Percentiles rank a stretch among this genome's conserved stretches.
These are phyloP conservation scores for Tyrannus savana DNA, from an alignment of 2,113 vertebrate genomes.

Conservation along the genomic window DNA sequence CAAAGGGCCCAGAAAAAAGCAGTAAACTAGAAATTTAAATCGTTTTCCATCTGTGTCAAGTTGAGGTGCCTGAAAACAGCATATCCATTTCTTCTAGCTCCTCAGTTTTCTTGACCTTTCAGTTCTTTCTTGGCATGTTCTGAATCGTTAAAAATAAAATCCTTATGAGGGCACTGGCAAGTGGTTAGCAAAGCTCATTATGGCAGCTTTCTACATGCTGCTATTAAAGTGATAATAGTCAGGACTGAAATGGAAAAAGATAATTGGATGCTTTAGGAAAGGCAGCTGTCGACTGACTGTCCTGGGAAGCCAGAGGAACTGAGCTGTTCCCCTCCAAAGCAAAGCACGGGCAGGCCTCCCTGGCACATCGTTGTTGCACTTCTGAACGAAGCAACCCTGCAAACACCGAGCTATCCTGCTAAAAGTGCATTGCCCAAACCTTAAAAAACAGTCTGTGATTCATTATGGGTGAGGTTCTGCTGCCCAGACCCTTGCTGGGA, in stretches of 20 bases:
- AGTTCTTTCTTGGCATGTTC: conserved; percentile 58
- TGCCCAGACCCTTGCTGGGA: not conserved
- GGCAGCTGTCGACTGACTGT: not conserved
- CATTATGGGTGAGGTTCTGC: not conserved
- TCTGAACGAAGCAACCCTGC: not conserved
- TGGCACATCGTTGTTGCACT: not conserved
- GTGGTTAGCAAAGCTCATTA: not conserved
- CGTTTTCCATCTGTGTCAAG: not conserved
- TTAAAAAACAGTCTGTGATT: not conserved
- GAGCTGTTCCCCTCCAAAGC: not conserved
- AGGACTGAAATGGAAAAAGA: not conserved
- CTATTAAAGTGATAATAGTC: not conserved
- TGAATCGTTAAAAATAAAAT: conserved; percentile 67
- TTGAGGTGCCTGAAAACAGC: conserved; percentile 32
- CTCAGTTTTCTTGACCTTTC: conserved; percentile 66
- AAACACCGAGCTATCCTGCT: not conserved
- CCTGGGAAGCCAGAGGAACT: not conserved
- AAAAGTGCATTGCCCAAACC: not conserved
- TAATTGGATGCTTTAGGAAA: not conserved
- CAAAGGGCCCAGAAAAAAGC: not conserved
- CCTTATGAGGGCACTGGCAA: conserved; percentile 53
- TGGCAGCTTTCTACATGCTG: not conserved
- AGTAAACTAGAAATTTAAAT: not conserved
- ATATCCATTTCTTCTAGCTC: conserved; percentile 56
- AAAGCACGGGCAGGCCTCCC: not conserved